phyloP scores from a whole-genome alignment of 2,888 invertebrate species.

The Amiota mariae region DNA sequence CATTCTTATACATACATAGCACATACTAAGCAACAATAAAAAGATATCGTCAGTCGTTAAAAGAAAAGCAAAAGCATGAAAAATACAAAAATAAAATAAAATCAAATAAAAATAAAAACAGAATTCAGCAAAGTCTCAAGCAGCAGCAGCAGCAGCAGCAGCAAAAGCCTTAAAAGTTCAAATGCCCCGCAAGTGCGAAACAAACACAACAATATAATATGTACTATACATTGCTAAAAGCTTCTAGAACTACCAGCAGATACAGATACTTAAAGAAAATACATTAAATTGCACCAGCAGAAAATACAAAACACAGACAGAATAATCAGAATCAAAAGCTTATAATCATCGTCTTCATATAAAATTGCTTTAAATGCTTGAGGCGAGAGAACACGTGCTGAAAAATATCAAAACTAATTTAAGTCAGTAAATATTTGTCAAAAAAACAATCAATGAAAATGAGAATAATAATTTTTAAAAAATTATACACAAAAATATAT shows the following conservation, averaged over 20 bases:
- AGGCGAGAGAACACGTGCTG: conserved; percentile 14
- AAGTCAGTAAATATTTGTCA: conserved; percentile 41
- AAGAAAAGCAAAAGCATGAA: conserved; percentile 36
- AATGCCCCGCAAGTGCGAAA: conserved; percentile 50
- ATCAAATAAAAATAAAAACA: conserved; percentile 35
- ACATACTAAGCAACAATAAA: conserved; percentile 19
- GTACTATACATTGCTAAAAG: background rate
- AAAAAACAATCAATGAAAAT: conserved; percentile 13
- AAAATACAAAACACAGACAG: background rate
- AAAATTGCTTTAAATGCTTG: too few relatives aligned
- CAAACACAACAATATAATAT: conserved; percentile 38
- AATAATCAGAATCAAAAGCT: background rate
- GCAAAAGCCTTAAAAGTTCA: conserved; percentile 59
- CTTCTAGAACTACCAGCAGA: background rate
- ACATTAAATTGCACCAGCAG: background rate
- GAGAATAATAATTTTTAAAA: conserved; percentile 17
- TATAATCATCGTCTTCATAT: background rate
- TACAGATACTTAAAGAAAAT: background rate
- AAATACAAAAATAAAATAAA: conserved; percentile 38
- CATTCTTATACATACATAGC: background rate
- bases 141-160: conserved; percentile 33
- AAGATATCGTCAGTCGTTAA: background rate
- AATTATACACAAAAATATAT: too few relatives aligned
- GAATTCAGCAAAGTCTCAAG: background rate
- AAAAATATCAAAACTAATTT: conserved; percentile 52